These are phyloP conservation scores for Drosophila falleni DNA, from an alignment of 2,888 invertebrate species.

Conservation along the genomic window DNA sequence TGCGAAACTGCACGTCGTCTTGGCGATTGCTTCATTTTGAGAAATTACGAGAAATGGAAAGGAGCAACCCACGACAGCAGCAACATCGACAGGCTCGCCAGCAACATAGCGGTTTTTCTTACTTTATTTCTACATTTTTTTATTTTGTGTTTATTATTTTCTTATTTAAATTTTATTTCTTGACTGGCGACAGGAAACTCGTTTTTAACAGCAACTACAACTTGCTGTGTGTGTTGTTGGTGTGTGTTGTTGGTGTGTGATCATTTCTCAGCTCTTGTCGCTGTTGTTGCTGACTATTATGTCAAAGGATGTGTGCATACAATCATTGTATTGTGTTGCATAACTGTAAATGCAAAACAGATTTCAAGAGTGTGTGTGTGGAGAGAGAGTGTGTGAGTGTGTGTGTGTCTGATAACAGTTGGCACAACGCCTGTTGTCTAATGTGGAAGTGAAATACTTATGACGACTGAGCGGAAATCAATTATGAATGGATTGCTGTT, in stretches of 20 bases:
- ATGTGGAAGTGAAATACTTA: slow-evolving; percentile 38
- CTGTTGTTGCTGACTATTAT: slow-evolving; percentile 51
- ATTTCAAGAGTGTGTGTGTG: not conserved
- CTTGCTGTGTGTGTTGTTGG: slow-evolving; percentile 3
- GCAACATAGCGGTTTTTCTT: slow-evolving; percentile 71
- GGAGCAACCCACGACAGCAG: slow-evolving; percentile 61
- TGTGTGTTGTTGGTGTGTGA: slow-evolving; percentile 29
- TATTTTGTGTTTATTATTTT: slow-evolving; percentile 54
- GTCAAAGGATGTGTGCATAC: slow-evolving; percentile 69
- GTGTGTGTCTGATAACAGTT: slow-evolving; percentile 58
- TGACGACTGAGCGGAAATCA: slow-evolving; percentile 62
- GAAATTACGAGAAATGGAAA: slow-evolving; percentile 75
- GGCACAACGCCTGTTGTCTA: slow-evolving; percentile 42
- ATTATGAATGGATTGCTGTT: slow-evolving; percentile 61
- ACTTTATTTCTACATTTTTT: slow-evolving; percentile 31
- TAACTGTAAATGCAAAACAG: slow-evolving; percentile 76
- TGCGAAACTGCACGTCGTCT: slow-evolving; percentile 64
- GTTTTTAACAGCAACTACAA: slow-evolving; percentile 48
- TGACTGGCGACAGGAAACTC: slow-evolving; percentile 71
- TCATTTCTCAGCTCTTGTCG: slow-evolving; percentile 29
- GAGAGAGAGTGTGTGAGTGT: slow-evolving; percentile 1
- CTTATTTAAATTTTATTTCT: slow-evolving; percentile 71
- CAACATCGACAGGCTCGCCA: slow-evolving; percentile 24
- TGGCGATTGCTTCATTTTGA: slow-evolving; percentile 71
- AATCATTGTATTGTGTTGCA: slow-evolving; percentile 64